These are phyloP conservation scores for Zaprionus davidi DNA, from an alignment of 1,140 invertebrate genomes.

Conservation along the genomic window DNA sequence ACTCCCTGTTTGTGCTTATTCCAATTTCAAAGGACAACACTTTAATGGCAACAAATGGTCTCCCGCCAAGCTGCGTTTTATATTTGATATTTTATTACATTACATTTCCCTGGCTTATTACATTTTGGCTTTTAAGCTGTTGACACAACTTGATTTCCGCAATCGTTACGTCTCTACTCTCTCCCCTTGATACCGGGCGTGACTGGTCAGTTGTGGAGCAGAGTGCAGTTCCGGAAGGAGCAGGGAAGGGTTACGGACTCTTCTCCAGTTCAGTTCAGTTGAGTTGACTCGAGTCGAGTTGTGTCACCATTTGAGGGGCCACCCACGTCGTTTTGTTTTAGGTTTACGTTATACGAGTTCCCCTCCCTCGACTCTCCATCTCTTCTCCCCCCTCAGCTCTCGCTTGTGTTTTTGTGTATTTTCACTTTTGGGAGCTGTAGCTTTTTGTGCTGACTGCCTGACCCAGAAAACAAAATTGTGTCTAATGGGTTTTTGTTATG, in stretches of 20 bases:
- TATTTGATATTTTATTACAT: conserved; percentile 83
- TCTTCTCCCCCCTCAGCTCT: not conserved
- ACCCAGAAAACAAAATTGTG: conserved; percentile 79
- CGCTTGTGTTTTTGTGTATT: conserved; percentile 37
- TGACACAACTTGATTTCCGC: conserved; percentile 82
- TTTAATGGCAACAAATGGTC: conserved; percentile 78
- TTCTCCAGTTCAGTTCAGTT: conserved; percentile 51
- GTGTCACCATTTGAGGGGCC: conserved; percentile 46
- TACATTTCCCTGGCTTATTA: conserved; percentile 83
- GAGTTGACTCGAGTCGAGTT: conserved; percentile 18
- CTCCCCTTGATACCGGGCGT: conserved; percentile 6
- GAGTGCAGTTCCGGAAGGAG: conserved; percentile 20
- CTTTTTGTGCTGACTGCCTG: conserved; percentile 53
- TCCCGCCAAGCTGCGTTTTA: conserved; percentile 58
- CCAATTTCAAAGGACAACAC: conserved; percentile 71
- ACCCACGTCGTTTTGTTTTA: conserved; percentile 68
- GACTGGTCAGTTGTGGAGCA: conserved; percentile 40
- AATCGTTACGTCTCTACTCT: conserved; percentile 25
- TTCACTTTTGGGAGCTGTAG: conserved; percentile 64
- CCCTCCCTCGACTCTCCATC: not conserved
- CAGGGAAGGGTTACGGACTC: conserved; percentile 21
- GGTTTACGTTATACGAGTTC: conserved; percentile 17
- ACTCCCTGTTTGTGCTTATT: conserved; percentile 33
- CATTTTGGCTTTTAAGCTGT: conserved; percentile 83
- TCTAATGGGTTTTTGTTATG: conserved; percentile 80